Evolutionary conservation across 2,797 vertebrate species (phyloP), one percentile per base, ranked within the genome.

Genomic region (Hafferia zeledoni): DNA sequence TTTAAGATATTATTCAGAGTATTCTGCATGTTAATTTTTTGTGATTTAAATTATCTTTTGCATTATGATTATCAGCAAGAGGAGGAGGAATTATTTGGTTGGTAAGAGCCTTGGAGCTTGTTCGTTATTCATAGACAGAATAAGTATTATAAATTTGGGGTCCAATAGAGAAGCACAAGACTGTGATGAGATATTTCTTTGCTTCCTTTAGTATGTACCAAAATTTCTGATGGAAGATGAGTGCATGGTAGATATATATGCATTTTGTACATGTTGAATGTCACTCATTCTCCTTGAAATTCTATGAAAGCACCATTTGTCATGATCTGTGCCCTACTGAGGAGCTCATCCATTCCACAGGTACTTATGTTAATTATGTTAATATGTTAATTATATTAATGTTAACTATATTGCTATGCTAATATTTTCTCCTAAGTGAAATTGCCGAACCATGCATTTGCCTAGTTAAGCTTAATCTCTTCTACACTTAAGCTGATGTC

Each of bases 31-130:
- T 37, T 71, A 28, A 57, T 69, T 67, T 61, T 83, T 44, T 76
- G 33, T 63, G 31, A 78, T 83, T 82, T 83, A 72, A 70, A 50
- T 69, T 89, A 69, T 52, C 53, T 81, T 19, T 33, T 92, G 23
- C 28, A 25, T 83, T 95, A 89, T 68, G 47, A 94, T 94, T 92
- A 72, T 49, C 44, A 81, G 57, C 57, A 91, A 37, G n/a, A 79
- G 27, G 5, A 83, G 20, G 3, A 80, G 15, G 33, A 87, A 78
- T 83, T 71, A 79, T 82, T 85, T 80, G 13, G 14, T 39, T 74
- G 13, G 20, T 47, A 57, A 22, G 33, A 46, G 44, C 69, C 69
- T 93, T 67, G 59, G 37, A 87, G 52, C 7, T 69, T 89, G 17
- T 13, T 81, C 11, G 17, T 81, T 79, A 87, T 78, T 89, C 52